Evolutionary conservation across 2,113 vertebrate genomes (phyloP).

Genomic region (Lathamus discolor): DNA sequence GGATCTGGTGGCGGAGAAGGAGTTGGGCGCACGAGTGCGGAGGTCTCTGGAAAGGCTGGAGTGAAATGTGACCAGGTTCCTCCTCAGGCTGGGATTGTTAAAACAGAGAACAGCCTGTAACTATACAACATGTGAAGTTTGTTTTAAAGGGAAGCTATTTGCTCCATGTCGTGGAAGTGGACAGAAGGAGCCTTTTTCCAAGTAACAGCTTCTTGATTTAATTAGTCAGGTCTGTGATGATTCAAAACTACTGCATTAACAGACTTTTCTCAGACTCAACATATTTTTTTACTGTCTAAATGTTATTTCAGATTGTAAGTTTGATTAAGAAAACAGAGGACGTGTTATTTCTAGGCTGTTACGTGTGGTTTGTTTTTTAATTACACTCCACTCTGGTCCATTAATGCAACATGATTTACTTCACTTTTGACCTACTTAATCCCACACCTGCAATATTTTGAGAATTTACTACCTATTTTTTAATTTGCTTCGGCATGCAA

Average conservation of each 20-base stretch:
- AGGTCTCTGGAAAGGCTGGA: slow-evolving; percentile 23
- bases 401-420: slow-evolving; percentile 26
- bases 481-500: slow-evolving; percentile 49
- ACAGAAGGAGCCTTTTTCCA: slow-evolving; percentile 30
- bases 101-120: slow-evolving; percentile 44
- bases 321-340: slow-evolving; percentile 66
- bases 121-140: not conserved
- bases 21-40: rapidly evolving
- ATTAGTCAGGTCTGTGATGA: not conserved
- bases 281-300: slow-evolving; percentile 42
- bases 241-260: slow-evolving; percentile 23
- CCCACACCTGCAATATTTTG: slow-evolving; percentile 43
- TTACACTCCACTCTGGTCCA: slow-evolving; percentile 8
- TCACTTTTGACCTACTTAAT: slow-evolving; percentile 49
- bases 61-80: not conserved
- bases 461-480: slow-evolving; percentile 56
- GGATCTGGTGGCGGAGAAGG: not conserved
- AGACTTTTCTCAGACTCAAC: not conserved
- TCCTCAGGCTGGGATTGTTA: slow-evolving; percentile 12
- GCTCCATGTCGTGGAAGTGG: not conserved
- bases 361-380: slow-evolving; percentile 54
- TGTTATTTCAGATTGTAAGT: slow-evolving; percentile 54
- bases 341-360: slow-evolving; percentile 55
- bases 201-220: slow-evolving; percentile 47
- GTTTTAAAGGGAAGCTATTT: slow-evolving; percentile 35